Evolutionary conservation across 2,888 invertebrate species (phyloP).

Genomic region (Stenoptilia bipunctidactyla): DNA sequence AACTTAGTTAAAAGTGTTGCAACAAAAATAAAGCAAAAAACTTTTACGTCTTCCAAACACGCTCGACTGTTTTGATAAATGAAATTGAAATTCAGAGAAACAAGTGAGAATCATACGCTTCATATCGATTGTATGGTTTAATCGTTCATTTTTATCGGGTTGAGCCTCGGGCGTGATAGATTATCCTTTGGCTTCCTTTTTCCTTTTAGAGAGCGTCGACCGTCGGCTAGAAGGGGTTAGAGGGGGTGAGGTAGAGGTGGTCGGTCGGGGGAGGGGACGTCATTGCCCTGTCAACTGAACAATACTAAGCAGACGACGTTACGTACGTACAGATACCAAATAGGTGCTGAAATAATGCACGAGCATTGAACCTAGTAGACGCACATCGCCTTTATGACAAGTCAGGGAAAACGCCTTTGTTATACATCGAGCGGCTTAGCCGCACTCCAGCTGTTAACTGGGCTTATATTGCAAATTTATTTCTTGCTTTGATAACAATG

Average conservation of each 20-base stretch:
- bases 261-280: conserved; percentile 40
- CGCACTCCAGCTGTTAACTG: too few species aligned
- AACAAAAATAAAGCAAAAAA: neutral
- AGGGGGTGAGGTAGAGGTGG: conserved; percentile 31
- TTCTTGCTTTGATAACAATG: too few species aligned
- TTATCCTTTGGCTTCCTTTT: conserved; percentile 67
- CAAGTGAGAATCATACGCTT: conserved; percentile 27
- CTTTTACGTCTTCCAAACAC: neutral
- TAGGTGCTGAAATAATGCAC: conserved; percentile 1
- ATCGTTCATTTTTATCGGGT: conserved; percentile 68
- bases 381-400: neutral
- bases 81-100: conserved; percentile 38
- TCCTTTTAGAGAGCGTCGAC: conserved; percentile 67
- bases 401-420: too few species aligned
- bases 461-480: too few species aligned
- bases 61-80: conserved; percentile 12
- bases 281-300: conserved; percentile 70
- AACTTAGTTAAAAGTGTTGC: neutral
- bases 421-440: too few species aligned
- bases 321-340: conserved; percentile 24
- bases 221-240: conserved; percentile 54
- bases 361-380: neutral
- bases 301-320: conserved; percentile 64
- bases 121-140: conserved; percentile 29
- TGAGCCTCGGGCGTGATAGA: conserved; percentile 65